Evolutionary conservation across 2,797 vertebrate species (phyloP).

Genomic region (Notoglanidium macrostoma): DNA sequence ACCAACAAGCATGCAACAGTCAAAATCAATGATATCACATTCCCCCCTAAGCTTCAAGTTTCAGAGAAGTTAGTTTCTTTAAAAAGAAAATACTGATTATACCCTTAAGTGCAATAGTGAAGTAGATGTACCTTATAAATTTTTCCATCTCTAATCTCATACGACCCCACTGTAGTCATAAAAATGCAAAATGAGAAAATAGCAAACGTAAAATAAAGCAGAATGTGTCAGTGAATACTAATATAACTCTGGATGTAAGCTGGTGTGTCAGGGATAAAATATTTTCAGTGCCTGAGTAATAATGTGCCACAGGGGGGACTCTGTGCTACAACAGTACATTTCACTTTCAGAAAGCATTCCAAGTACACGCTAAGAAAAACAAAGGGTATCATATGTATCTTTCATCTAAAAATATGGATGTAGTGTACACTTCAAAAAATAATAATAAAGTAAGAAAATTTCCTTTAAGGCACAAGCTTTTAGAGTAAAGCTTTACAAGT

Average conservation of each 20-base stretch:
- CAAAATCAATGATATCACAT: background rate
- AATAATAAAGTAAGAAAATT: no score
- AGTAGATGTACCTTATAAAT: background rate
- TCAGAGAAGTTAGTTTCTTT: background rate
- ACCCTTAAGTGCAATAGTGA: background rate
- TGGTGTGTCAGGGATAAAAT: conserved; percentile 14
- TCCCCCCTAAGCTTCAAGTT: background rate
- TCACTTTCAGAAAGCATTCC: background rate
- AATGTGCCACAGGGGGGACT: background rate
- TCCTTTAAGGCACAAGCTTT: background rate
- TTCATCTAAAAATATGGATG: background rate
- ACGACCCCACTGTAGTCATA: background rate
- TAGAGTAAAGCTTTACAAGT: background rate
- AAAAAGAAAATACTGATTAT: background rate
- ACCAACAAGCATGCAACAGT: background rate
- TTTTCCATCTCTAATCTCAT: background rate
- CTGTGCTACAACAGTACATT: background rate
- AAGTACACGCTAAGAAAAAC: background rate
- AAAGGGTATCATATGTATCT: background rate
- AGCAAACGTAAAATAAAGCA: background rate
- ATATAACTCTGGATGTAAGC: conserved; percentile 7
- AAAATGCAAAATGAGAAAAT: conserved; percentile 23
- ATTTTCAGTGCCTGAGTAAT: conserved; percentile 15
- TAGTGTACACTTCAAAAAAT: background rate
- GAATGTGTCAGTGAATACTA: conserved; percentile 8